Evolutionary conservation across 2,113 vertebrate genomes (phyloP).

Genomic region (Orientallactaga bullata): DNA sequence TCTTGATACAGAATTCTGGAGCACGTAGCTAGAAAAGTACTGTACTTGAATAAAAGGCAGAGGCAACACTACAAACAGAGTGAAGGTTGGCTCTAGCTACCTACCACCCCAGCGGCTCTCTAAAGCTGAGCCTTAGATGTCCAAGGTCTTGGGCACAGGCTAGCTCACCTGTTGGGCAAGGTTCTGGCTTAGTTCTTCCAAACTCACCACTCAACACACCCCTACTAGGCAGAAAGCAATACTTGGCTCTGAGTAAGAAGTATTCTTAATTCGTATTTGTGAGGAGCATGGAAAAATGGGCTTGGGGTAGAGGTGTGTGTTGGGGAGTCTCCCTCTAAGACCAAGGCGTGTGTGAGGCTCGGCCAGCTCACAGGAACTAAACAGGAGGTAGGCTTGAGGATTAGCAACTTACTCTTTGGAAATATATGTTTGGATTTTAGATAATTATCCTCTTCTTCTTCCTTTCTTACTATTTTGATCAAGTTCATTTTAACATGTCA

Average conservation of each 20-base stretch:
- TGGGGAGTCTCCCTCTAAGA: neutral
- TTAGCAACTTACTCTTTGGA: neutral
- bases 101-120: neutral
- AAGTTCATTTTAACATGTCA: slow-evolving; percentile 46
- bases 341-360: neutral
- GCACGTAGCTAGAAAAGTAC: neutral
- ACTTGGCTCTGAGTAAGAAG: neutral
- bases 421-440: neutral
- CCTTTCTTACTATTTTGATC: neutral
- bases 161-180: neutral
- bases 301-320: neutral
- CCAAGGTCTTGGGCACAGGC: neutral
- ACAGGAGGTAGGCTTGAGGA: neutral
- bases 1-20: neutral
- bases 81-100: slow-evolving; percentile 3
- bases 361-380: neutral
- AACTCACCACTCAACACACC: neutral
- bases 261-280: neutral
- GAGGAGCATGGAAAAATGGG: neutral
- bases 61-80: neutral
- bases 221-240: neutral
- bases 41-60: slow-evolving; percentile 23
- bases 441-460: neutral
- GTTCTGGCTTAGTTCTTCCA: neutral
- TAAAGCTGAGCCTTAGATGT: neutral